Evolutionary conservation across 2,888 invertebrate genomes (phyloP).

Genomic region (Onchidella celtica): DNA sequence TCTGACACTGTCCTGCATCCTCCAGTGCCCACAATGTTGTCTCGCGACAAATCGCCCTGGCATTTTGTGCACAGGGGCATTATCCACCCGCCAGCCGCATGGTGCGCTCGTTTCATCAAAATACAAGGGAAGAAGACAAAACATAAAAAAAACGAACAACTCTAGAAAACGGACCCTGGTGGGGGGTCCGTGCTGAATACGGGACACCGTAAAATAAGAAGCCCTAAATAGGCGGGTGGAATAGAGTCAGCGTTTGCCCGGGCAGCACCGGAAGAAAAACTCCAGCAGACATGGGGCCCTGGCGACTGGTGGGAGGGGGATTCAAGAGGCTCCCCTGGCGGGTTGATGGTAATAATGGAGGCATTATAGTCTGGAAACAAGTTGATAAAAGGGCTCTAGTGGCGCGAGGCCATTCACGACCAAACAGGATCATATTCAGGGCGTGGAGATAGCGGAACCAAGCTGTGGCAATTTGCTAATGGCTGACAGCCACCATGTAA

Average conservation of each 20-base stretch:
- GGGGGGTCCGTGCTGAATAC: slow-evolving; percentile 29
- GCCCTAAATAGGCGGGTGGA: background rate
- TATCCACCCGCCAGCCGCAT: background rate
- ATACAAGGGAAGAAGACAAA: background rate
- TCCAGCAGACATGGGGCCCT: background rate
- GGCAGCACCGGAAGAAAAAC: background rate
- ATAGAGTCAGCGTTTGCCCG: background rate
- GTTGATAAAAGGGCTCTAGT: slow-evolving; percentile 31
- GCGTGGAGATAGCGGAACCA: background rate
- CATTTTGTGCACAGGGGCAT: slow-evolving; percentile 23
- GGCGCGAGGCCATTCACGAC: slow-evolving; percentile 16
- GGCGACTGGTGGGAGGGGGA: slow-evolving; percentile 21
- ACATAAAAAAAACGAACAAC: background rate
- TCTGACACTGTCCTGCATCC: background rate
- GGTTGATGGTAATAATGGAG: slow-evolving; percentile 36
- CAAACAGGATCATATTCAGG: slow-evolving; percentile 44
- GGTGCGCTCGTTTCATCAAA: background rate
- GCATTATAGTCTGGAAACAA: slow-evolving; percentile 27
- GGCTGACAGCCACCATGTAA: background rate
- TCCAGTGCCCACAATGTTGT: background rate
- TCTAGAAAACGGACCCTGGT: slow-evolving; percentile 6
- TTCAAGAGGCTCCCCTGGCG: background rate
- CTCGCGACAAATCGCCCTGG: slow-evolving; percentile 10
- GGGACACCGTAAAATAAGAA: background rate
- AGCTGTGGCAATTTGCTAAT: slow-evolving; percentile 8